phyloP scores from a whole-genome alignment of 1,140 invertebrate genomes.

The Pomacea maculata region DNA sequence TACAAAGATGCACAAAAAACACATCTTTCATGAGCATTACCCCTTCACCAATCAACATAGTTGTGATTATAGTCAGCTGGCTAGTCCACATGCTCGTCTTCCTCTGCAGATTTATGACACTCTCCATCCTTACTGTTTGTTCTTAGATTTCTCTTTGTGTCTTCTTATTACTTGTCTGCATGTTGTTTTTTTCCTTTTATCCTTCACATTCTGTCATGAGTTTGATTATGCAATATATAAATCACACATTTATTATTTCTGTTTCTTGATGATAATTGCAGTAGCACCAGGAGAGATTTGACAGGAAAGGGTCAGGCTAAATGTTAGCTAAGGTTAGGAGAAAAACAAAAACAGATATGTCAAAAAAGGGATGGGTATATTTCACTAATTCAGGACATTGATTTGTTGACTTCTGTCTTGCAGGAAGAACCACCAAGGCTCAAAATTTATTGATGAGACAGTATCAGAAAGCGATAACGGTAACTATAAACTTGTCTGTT shows the following conservation, averaged over 20 bases:
- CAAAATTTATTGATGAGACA: conserved; percentile 53
- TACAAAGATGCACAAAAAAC: background rate
- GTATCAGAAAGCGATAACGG: conserved; percentile 54
- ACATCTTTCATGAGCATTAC: background rate
- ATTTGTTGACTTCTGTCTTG: background rate
- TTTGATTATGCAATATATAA: too few relatives aligned
- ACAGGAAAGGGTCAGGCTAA: too few relatives aligned
- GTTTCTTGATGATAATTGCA: too few relatives aligned
- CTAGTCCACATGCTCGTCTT: too few relatives aligned
- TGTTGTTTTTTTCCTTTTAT: background rate
- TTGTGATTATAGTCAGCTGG: too few relatives aligned
- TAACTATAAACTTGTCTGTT: conserved; percentile 21
- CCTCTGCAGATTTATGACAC: too few relatives aligned
- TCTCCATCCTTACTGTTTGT: too few relatives aligned
- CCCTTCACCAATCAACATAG: too few relatives aligned
- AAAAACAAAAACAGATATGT: too few relatives aligned
- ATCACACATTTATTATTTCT: too few relatives aligned
- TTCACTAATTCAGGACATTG: background rate
- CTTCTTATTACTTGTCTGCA: background rate
- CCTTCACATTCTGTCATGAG: background rate
- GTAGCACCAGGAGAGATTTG: too few relatives aligned
- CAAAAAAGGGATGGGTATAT: background rate
- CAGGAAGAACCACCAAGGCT: conserved; percentile 50
- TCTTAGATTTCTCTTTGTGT: background rate
- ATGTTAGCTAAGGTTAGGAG: too few relatives aligned